Conservation (phyloP, 2,113 vertebrate genomes). For the Xiphorhynchus elegans region DNA sequence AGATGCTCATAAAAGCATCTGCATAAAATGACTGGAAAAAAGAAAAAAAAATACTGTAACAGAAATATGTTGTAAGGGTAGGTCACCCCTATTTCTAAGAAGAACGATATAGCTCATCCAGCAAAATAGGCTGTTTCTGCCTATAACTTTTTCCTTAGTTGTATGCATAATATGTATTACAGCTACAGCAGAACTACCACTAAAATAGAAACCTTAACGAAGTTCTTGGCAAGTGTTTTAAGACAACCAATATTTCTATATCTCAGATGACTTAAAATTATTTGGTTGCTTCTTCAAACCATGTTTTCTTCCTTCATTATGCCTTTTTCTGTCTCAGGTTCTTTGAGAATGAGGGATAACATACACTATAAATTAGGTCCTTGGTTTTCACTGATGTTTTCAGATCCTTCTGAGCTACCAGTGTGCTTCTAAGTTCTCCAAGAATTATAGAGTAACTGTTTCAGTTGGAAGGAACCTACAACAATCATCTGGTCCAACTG, state of each 20-base stretch:
- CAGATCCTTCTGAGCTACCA: background rate
- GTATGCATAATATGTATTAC: background rate
- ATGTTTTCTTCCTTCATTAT: background rate
- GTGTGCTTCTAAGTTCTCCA: background rate
- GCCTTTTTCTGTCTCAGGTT: background rate
- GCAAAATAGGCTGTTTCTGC: background rate
- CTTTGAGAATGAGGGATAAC: background rate
- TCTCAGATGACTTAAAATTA: background rate
- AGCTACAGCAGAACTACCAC: background rate
- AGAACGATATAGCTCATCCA: background rate
- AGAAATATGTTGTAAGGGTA: background rate
- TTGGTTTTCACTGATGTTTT: background rate
- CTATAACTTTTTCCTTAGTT: background rate
- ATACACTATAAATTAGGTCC: background rate
- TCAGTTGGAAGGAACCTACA: background rate
- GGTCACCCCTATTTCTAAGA: background rate
- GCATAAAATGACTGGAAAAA: background rate
- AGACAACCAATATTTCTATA: background rate
- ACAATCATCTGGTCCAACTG: background rate
- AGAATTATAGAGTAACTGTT: background rate
- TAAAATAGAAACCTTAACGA: background rate
- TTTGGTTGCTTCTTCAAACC: background rate
- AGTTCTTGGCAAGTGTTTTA: background rate
- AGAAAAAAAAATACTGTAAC: rapidly evolving
- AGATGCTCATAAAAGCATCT: background rate